These are phyloP conservation scores for Prenolepis imparis DNA, from an alignment of 2,888 invertebrate species.

Conservation along the genomic window DNA sequence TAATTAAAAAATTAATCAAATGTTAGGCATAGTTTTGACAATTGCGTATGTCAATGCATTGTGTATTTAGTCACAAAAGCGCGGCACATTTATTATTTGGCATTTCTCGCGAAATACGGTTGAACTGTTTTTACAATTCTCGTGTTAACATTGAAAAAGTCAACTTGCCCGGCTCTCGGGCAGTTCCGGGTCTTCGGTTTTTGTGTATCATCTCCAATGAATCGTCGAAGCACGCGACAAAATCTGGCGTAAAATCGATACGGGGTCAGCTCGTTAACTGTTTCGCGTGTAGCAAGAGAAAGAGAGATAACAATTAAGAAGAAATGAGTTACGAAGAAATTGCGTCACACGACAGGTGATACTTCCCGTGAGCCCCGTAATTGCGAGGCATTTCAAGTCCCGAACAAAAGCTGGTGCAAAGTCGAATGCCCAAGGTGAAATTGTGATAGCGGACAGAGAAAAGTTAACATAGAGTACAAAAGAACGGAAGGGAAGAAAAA, in stretches of 20 bases:
- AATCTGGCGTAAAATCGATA: slow-evolving; percentile 52
- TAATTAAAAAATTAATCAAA: slow-evolving; percentile 18
- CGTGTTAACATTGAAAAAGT: slow-evolving; percentile 39
- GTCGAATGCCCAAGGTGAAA: slow-evolving; percentile 44
- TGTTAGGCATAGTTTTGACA: slow-evolving; percentile 25
- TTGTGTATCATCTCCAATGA: slow-evolving; percentile 26
- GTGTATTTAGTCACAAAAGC: slow-evolving; percentile 27
- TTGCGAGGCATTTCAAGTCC: slow-evolving; percentile 45
- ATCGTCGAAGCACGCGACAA: slow-evolving; percentile 18
- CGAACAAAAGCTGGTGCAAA: slow-evolving; percentile 51
- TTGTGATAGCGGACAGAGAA: slow-evolving; percentile 40
- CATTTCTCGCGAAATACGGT: slow-evolving; percentile 34
- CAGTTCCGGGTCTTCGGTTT: slow-evolving; percentile 2
- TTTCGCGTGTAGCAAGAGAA: slow-evolving; percentile 7
- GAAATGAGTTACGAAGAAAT: slow-evolving; percentile 47
- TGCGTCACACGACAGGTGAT: slow-evolving; percentile 52
- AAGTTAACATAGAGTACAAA: slow-evolving; percentile 43
- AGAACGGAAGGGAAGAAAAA: slow-evolving; percentile 26
- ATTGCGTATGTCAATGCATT: no score
- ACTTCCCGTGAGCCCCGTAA: slow-evolving; percentile 43
- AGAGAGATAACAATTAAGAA: slow-evolving; percentile 24
- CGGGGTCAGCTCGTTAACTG: slow-evolving; percentile 37
- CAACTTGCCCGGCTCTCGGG: not conserved
- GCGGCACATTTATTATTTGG: slow-evolving; percentile 29
- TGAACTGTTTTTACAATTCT: slow-evolving; percentile 10